Percentiles rank a stretch among this genome's conserved stretches.
Evolutionary conservation across 2,797 vertebrate species (phyloP).

Genomic region (Podargus strigoides): DNA sequence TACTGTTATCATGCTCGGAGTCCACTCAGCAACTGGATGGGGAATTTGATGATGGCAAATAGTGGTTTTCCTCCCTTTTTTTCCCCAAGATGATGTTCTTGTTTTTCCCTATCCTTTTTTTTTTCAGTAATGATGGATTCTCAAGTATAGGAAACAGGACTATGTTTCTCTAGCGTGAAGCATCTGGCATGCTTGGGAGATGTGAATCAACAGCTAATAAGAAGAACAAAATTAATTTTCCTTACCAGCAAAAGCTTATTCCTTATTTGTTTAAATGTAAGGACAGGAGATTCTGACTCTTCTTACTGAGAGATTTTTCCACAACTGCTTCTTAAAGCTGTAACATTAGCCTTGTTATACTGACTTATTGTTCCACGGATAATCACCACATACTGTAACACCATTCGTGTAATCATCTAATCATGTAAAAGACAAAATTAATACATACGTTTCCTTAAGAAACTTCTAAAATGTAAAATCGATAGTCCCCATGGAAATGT

Average conservation of each 20-base stretch:
- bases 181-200: not conserved
- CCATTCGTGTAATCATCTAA: not conserved
- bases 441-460: constrained; percentile 1
- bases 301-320: not conserved
- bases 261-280: not conserved
- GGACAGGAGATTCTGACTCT: not conserved
- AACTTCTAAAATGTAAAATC: not conserved
- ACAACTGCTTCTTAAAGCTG: not conserved
- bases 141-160: not conserved
- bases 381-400: not conserved
- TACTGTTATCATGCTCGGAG: not conserved
- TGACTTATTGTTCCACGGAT: not conserved
- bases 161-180: not conserved
- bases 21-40: not conserved
- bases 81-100: not conserved
- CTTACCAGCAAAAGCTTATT: not conserved
- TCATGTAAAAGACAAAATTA: not conserved
- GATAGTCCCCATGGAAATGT: constrained; percentile 1
- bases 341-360: not conserved
- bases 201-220: not conserved
- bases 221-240: not conserved
- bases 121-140: not conserved
- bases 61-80: not conserved
- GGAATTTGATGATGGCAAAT: not conserved
- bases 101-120: not conserved